A percentile compares a stretch with the other conserved stretches of the same genome.
Evolutionary conservation across 2,113 vertebrate genomes (phyloP).

Genomic region (Clarias magur): DNA sequence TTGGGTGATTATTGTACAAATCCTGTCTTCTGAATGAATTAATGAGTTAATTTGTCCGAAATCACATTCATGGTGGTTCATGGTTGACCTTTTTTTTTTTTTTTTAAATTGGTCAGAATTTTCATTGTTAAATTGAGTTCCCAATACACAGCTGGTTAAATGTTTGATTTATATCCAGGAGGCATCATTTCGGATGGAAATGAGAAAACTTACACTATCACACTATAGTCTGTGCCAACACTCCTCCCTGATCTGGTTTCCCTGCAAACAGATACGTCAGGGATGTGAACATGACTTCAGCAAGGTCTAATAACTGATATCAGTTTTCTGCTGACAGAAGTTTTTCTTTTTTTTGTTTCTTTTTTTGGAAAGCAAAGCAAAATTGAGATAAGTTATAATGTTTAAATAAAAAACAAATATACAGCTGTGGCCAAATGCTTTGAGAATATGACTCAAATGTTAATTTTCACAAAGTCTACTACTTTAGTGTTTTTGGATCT

Average conservation of each 20-base stretch:
- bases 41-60: slow-evolving; percentile 21
- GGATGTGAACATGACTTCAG: neutral
- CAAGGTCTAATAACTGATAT: neutral
- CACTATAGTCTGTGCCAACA: neutral
- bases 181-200: neutral
- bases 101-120: neutral
- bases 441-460: too few relatives aligned
- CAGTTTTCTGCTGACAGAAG: neutral
- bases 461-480: too few relatives aligned
- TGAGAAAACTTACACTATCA: neutral
- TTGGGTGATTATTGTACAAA: slow-evolving; percentile 12
- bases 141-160: neutral
- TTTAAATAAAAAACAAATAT: neutral
- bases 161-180: too few relatives aligned
- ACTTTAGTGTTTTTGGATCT: too few relatives aligned
- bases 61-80: slow-evolving; percentile 6
- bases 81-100: neutral
- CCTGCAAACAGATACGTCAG: neutral
- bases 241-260: neutral
- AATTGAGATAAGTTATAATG: neutral
- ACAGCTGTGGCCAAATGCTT: too few relatives aligned
- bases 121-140: neutral
- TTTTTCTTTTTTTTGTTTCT: neutral
- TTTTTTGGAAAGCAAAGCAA: neutral
- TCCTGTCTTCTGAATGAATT: slow-evolving; percentile 5